Conservation (phyloP, 2,888 invertebrate genomes). For the Stenoptilia bipunctidactyla region DNA sequence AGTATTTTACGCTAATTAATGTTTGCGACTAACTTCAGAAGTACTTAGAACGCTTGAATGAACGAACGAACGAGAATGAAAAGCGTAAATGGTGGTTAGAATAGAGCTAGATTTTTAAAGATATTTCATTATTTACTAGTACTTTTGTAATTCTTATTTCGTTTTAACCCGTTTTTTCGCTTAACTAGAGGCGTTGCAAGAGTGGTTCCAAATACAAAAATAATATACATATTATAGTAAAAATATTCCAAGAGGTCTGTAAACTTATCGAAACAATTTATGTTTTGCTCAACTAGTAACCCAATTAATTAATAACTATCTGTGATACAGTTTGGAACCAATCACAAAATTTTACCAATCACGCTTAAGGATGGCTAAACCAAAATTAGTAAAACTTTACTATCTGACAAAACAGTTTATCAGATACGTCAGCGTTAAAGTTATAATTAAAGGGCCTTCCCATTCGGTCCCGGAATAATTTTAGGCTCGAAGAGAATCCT, state of each 20-base stretch:
- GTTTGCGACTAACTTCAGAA: not conserved
- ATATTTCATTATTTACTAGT: not conserved
- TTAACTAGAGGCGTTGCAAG: not conserved
- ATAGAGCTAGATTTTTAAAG: too few relatives aligned
- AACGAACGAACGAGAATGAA: not conserved
- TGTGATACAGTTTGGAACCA: too few relatives aligned
- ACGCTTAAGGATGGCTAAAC: too few relatives aligned
- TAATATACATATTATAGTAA: too few relatives aligned
- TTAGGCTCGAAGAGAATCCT: slow-evolving; percentile 32
- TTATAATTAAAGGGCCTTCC: slow-evolving; percentile 57
- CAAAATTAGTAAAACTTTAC: not conserved
- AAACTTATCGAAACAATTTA: too few relatives aligned
- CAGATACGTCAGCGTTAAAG: slow-evolving; percentile 39
- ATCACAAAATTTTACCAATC: too few relatives aligned
- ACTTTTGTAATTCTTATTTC: not conserved
- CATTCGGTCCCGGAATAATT: slow-evolving; percentile 43
- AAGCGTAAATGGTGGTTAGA: not conserved
- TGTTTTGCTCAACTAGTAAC: too few relatives aligned
- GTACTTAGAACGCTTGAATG: not conserved
- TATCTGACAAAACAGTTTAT: not conserved
- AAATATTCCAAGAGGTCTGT: too few relatives aligned
- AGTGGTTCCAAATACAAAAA: too few relatives aligned
- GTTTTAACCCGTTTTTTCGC: not conserved
- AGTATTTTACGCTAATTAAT: not conserved
- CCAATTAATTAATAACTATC: too few relatives aligned